Base-by-base conservation (phyloP, 2,888 invertebrate species). In the Apotomis betuletana region DNA sequence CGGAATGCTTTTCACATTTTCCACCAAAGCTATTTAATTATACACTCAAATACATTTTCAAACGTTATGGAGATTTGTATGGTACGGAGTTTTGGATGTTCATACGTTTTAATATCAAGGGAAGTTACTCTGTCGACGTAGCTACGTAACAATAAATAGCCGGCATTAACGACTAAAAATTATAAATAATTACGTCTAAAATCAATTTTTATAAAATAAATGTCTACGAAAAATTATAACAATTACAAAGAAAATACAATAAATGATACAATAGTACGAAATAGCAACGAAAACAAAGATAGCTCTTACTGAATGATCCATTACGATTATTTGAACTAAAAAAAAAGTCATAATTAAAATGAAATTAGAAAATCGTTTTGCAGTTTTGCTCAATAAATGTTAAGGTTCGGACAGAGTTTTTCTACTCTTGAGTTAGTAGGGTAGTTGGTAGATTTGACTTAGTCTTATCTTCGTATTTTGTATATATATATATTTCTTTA, bases 381-480 rank as follows among this genome's bases (percentile, higher is more conserved):
- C 59, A 67, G 59, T 58, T 67, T 70, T 70, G 70, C 70, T 70
- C 70, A 70, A 70, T 70, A 60, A 60, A 38, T 38, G 49, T 61
- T 70, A 70, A 67, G 70, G 38, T 57, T 58, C 52, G 4, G n/a
- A 52, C 63, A 52, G 36, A 58, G 58, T 15, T 27, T 27, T 57
- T 46, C 49, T 55, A 57, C 65, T 46, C 55, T 64, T 64, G 13
- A 54, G 36, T 60, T 65, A 52, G 8, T 55, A 65, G 38, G 5
- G 15, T 65, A 55, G 59, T 55, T 49, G 51, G 49, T 49, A 61
- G 57, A 62, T 55, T 61, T 54, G 54, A 46, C 60, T 64, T 44
- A 44, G 41, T 44, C 41, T 54, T 44, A 54, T 54, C 52, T 52
- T 49, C 41, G 54, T 46, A 54, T 60, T 55, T 55, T 3, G 36